A percentile compares a stretch with the other conserved stretches of the same genome.
These are phyloP conservation scores for Chamaetylas fuelleborni DNA, from an alignment of 2,113 vertebrate species.

Conservation along the genomic window DNA sequence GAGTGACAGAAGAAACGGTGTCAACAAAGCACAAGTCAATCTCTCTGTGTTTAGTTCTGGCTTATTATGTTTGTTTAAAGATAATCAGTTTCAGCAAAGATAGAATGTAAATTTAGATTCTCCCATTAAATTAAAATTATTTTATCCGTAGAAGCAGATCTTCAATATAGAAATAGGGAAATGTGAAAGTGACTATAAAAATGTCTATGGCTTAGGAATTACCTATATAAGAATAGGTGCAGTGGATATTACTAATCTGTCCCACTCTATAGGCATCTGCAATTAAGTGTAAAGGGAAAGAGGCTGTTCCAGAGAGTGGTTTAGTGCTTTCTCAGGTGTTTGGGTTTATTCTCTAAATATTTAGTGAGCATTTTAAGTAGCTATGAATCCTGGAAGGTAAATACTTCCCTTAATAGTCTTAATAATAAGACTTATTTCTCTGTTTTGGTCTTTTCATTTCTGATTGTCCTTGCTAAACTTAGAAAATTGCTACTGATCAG, in stretches of 20 bases:
- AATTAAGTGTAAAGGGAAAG: neutral
- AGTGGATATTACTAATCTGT: neutral
- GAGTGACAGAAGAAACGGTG: neutral
- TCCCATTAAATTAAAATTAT: neutral
- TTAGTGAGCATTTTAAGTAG: neutral
- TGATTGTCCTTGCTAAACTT: neutral
- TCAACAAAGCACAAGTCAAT: neutral
- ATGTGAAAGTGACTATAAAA: neutral
- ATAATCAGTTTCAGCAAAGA: neutral
- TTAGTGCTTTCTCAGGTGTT: neutral
- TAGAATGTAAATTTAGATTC: neutral
- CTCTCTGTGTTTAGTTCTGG: neutral
- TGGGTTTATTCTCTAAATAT: neutral
- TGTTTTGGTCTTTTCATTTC: neutral
- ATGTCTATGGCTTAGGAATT: neutral
- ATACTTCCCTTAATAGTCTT: neutral
- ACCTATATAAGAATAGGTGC: neutral
- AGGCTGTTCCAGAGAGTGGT: neutral
- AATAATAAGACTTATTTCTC: neutral
- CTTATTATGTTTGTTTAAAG: neutral
- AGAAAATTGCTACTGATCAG: neutral
- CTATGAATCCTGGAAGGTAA: neutral
- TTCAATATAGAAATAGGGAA: neutral
- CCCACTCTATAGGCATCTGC: neutral
- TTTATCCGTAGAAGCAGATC: neutral